Base-by-base conservation (phyloP, 2,113 vertebrate species). In the Conger conger region DNA sequence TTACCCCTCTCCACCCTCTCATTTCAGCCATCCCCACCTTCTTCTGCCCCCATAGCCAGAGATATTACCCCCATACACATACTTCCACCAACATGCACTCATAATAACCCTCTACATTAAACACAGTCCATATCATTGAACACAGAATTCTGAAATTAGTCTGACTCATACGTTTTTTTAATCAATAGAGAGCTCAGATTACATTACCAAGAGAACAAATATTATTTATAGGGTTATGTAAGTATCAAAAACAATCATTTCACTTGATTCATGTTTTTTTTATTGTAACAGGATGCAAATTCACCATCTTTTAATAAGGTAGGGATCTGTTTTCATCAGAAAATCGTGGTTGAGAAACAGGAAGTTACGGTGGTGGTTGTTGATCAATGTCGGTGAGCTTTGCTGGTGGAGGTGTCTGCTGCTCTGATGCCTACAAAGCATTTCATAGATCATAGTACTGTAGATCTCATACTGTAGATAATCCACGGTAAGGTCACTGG, bases 221-320 rank as follows among this genome's bases (percentile, higher is more conserved):
- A 27, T 23, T 63, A 23, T 63, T 20, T 23, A 7, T n/a, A 33
- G 27, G 27, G 27, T 30, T 33, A 73, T 33, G 8, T 73, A 20
- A 73, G 63, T 33, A 30, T 73, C 63, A n/a, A 73, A 13, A 73
- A 73, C 63, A 73, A 33, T 5, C n/a, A 73, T 73, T 73, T 30
- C 9, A 73, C 63, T 73, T 37, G n/a, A 78, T 33, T 53, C 33
- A 76, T 20, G 17, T 40, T 83, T 76, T 82, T 83, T 83, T 50
- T 60, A 23, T 38, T 53, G n/a, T 73, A 45, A 77, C 68, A 77
- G 82, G 33, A 83, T 38, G 16, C 82, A 50, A 83, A 36, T n/a
- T 76, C 68, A 18, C 4, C 76, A 33, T 83, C 82, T 40, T 23
- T 35, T 20, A 45, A 50, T 16, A 83, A 83, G 82, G 68, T 53